phyloP scores from a whole-genome alignment of 1,140 invertebrate species.

The Drosophila carrolli region DNA sequence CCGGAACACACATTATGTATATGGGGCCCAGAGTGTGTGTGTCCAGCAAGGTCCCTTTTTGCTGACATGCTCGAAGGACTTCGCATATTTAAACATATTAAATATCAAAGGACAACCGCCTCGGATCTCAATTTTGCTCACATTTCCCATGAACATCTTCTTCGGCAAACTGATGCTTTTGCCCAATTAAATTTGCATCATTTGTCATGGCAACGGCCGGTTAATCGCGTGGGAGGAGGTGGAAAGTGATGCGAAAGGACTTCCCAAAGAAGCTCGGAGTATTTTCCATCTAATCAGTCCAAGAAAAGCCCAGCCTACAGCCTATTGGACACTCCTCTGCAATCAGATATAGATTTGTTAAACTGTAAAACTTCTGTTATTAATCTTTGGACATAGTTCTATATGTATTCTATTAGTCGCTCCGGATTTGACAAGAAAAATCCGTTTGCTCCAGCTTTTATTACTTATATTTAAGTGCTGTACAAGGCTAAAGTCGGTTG shows the following conservation, averaged over 20 bases:
- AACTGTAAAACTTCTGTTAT: too few species aligned
- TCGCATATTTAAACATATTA: conserved; percentile 82
- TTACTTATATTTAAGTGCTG: too few species aligned
- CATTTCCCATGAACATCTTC: conserved; percentile 37
- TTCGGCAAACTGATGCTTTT: conserved; percentile 39
- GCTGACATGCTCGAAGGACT: conserved; percentile 67
- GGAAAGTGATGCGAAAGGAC: conserved; percentile 5
- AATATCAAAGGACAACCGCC: conserved; percentile 72
- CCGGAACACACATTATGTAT: conserved; percentile 44
- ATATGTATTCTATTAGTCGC: too few species aligned
- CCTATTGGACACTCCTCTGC: not conserved
- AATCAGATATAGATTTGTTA: not conserved
- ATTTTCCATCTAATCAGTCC: not conserved
- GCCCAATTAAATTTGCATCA: conserved; percentile 76
- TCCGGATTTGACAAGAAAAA: too few species aligned
- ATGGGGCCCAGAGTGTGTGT: conserved; percentile 30
- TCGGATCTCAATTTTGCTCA: conserved; percentile 55
- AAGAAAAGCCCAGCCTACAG: not conserved
- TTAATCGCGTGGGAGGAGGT: not conserved
- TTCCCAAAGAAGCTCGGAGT: not conserved
- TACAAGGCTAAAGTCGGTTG: too few species aligned
- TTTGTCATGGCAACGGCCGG: conserved; percentile 60
- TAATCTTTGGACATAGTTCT: too few species aligned
- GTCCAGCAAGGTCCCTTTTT: conserved; percentile 30
- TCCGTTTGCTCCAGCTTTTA: too few species aligned